Base-by-base conservation (phyloP, 1,140 invertebrate species). In the Drosophila sulfurigaster region DNA sequence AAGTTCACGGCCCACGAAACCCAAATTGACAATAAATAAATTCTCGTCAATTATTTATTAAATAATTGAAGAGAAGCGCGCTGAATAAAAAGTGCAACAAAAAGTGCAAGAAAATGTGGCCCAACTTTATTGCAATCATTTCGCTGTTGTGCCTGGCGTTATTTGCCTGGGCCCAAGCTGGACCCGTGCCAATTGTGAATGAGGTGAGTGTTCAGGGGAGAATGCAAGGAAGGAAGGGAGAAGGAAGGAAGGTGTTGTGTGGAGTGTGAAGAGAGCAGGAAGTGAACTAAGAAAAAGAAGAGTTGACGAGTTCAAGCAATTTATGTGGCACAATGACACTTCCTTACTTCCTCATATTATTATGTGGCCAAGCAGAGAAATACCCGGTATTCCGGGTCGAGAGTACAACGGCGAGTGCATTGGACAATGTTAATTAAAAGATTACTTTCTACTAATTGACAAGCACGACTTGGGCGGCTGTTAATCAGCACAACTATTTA, bases 131-230 rank as follows among this genome's bases (percentile, higher is more conserved):
- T 52, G 86, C 78, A 64, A 69, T 85, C 75, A 63, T 86, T 79
- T 76, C 78, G 64, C 45, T 89, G 63, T 48, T 89, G 48, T 81
- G 75, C 59, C 67, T 89, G 58, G 85, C 86, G 69, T 54, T 90
- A 51, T 72, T 90, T 49, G 86, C 81, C 63, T 85, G 78, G 78
- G 81, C 86, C 11, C 74, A 78, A 70, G 75, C 85, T 92, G 91
- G 91, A 81, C 91, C 91, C 25, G 83, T 92, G 91, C 91, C 91
- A 92, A 92, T 86, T 86, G 91, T 92, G 56, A 91, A 92, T 68
- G 91, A 91, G 91, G 91, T 92, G 78, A 92, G 91, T 74, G 48
- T 30, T 15, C n/a, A 35, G 51, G 51, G 60, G 11, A 6, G 5
- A 54, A 56, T 28, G 13, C 38, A 25, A 10, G 35, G 38, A 16